Percentiles rank a stretch among this genome's conserved stretches.
phyloP scores from a whole-genome alignment of 2,797 vertebrate genomes.

The Arvicola amphibius region DNA sequence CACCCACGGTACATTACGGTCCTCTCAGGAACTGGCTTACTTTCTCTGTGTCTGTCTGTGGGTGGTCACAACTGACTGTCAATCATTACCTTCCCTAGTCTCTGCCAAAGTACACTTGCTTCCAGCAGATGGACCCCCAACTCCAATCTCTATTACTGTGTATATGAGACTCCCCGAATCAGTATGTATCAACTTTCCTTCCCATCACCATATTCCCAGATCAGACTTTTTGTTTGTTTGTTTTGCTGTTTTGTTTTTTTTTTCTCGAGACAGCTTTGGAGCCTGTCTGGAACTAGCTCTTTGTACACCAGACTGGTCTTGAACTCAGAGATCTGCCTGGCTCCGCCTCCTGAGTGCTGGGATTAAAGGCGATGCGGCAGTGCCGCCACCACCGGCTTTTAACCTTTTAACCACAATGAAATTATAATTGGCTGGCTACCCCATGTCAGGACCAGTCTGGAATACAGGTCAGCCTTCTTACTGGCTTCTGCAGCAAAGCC shows the following conservation, averaged over 20 bases:
- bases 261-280: no score
- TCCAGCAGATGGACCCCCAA: background rate
- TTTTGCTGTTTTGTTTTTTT: no score
- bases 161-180: background rate
- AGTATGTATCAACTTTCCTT: background rate
- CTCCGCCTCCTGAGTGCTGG: no score
- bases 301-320: no score
- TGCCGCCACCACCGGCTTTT: background rate
- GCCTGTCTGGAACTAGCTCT: no score
- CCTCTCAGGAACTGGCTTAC: background rate
- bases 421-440: background rate
- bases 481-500: background rate
- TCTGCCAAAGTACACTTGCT: background rate
- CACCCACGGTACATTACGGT: background rate
- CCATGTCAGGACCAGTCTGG: background rate
- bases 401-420: background rate
- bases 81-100: background rate
- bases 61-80: background rate
- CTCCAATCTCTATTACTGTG: background rate
- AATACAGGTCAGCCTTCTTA: background rate
- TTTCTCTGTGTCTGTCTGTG: background rate
- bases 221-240: background rate
- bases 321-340: no score
- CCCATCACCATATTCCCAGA: background rate
- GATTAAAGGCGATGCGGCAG: no score